Evolutionary conservation across 2,797 vertebrate genomes (phyloP).

Genomic region (Anableps anableps): DNA sequence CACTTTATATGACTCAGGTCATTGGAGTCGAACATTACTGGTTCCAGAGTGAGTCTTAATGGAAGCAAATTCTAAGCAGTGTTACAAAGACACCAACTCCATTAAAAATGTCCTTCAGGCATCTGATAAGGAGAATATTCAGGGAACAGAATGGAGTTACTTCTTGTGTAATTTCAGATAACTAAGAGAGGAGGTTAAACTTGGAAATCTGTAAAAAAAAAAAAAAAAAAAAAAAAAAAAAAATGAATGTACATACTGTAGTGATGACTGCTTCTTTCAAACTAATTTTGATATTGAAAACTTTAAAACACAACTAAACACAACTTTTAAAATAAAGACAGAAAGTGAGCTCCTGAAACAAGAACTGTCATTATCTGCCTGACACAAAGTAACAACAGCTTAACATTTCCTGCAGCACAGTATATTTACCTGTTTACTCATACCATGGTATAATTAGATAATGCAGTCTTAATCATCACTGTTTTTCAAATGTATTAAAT

Average conservation of each 20-base stretch:
- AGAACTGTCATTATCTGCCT: background rate
- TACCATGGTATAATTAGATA: no score
- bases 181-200: background rate
- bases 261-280: background rate
- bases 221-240: background rate
- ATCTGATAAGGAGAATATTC: constrained; percentile 41
- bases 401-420: background rate
- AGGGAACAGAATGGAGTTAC: constrained; percentile 5
- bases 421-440: background rate
- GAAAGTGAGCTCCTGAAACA: background rate
- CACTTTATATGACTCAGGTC: background rate
- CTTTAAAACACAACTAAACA: background rate
- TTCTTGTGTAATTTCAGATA: constrained; percentile 11
- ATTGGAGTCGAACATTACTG: background rate
- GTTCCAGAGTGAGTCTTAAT: background rate
- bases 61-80: constrained; percentile 7
- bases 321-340: background rate
- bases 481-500: no score
- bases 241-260: background rate
- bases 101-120: constrained; percentile 48
- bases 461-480: no score
- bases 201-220: no score
- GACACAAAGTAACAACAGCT: background rate
- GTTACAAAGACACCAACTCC: constrained; percentile 33
- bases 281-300: background rate